Evolutionary conservation across 2,113 vertebrate species (phyloP).

Genomic region (Serinus canaria): DNA sequence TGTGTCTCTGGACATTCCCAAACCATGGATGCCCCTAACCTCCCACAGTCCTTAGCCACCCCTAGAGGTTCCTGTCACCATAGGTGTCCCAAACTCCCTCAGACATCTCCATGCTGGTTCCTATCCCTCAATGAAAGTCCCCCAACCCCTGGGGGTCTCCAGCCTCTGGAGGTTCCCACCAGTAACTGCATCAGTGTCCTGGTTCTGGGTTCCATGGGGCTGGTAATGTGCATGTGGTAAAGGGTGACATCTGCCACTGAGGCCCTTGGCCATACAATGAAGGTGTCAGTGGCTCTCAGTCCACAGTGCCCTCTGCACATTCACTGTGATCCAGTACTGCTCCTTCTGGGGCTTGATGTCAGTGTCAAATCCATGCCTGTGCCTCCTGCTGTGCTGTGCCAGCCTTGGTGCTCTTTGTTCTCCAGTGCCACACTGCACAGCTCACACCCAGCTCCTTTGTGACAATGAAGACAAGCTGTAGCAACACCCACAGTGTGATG

Average conservation of each 20-base stretch:
- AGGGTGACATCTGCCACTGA: neutral
- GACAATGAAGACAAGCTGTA: neutral
- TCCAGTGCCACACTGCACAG: neutral
- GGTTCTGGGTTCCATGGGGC: neutral
- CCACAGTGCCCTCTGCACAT: neutral
- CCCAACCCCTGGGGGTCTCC: too few species aligned
- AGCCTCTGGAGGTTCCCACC: neutral
- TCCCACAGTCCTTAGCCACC: accelerated
- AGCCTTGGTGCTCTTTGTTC: neutral
- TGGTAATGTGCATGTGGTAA: accelerated
- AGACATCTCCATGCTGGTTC: neutral
- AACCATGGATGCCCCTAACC: neutral
- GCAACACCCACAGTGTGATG: neutral
- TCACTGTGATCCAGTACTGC: neutral
- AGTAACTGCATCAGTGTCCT: neutral
- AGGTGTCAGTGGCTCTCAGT: neutral
- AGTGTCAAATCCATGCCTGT: neutral
- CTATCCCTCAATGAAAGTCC: neutral
- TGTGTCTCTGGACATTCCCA: neutral
- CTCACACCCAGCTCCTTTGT: neutral
- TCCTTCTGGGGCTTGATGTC: neutral
- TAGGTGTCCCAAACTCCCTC: neutral
- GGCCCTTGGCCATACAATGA: neutral
- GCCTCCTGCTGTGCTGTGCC: neutral
- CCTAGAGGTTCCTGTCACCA: neutral